Evolutionary conservation across 2,888 invertebrate genomes (phyloP).

Genomic region (Gastracanthus pulcherrimus): DNA sequence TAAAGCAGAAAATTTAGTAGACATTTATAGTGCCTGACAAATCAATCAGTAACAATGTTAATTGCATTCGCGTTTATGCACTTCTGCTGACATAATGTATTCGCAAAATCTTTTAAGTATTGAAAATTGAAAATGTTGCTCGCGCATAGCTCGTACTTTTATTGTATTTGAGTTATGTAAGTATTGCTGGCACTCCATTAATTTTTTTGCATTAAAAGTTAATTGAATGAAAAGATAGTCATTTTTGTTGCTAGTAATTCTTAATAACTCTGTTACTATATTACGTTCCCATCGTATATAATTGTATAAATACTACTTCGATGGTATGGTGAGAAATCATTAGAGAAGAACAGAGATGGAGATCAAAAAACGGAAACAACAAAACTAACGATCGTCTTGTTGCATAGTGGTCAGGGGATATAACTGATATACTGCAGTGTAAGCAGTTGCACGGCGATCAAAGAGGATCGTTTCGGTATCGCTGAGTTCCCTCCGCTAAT

Average conservation of each 20-base stretch:
- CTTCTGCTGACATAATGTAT: conserved; percentile 37
- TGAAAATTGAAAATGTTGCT: conserved; percentile 15
- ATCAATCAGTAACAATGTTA: conserved; percentile 36
- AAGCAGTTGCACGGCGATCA: too few species aligned
- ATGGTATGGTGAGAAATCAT: too few species aligned
- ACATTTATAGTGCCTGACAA: neutral
- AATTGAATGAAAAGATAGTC: conserved; percentile 16
- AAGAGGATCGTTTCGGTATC: too few species aligned
- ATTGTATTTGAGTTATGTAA: conserved; percentile 25
- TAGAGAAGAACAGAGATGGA: too few species aligned
- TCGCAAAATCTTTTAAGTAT: conserved; percentile 7
- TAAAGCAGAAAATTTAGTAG: conserved; percentile 23
- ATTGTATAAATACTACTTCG: too few species aligned
- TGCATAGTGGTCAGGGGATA: too few species aligned
- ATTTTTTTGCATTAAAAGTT: conserved; percentile 36
- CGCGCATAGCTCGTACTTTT: neutral
- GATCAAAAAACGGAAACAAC: too few species aligned
- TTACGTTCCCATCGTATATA: too few species aligned
- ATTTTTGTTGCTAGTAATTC: neutral
- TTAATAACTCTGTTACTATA: conserved; percentile 11
- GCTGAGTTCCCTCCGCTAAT: too few species aligned
- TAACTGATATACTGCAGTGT: too few species aligned
- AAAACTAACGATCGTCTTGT: too few species aligned
- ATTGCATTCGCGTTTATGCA: conserved; percentile 18
- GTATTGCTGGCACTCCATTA: conserved; percentile 4